These are phyloP conservation scores for Troides oblongomaculatus DNA, from an alignment of 2,888 invertebrate species.

Conservation along the genomic window DNA sequence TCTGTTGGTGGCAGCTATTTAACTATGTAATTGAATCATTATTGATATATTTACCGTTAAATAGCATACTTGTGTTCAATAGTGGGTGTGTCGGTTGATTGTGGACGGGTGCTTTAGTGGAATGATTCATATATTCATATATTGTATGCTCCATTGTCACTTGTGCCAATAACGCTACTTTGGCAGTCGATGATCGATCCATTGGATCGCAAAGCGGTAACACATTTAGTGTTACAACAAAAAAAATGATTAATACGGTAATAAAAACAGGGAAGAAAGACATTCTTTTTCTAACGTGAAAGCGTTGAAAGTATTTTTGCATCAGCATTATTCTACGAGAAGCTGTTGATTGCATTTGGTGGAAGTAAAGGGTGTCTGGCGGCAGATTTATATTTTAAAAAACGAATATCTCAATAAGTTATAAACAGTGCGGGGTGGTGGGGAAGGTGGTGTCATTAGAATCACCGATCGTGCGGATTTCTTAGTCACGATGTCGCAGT, in stretches of 20 bases:
- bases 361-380: too few species aligned
- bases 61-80: constrained; percentile 49
- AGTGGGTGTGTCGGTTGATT: constrained; percentile 49
- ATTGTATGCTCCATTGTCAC: constrained; percentile 34
- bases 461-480: too few species aligned
- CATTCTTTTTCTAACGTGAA: too few species aligned
- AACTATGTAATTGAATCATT: constrained; percentile 46
- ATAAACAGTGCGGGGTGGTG: too few species aligned
- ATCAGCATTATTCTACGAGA: too few species aligned
- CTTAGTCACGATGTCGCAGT: too few species aligned
- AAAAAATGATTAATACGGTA: background rate
- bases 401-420: too few species aligned
- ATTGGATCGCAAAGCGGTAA: constrained; percentile 5
- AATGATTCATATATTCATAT: constrained; percentile 33
- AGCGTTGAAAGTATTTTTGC: too few species aligned
- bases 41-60: constrained; percentile 60
- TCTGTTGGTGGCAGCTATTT: constrained; percentile 34
- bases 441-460: too few species aligned
- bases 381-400: too few species aligned
- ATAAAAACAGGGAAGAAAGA: too few species aligned
- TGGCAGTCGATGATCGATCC: constrained; percentile 18
- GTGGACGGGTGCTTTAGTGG: constrained; percentile 33
- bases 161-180: constrained; percentile 28
- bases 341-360: too few species aligned
- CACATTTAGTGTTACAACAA: background rate